Percentiles rank a stretch among this genome's conserved stretches.
Evolutionary conservation across 2,113 vertebrate species (phyloP).

Genomic region (Lophius piscatorius): DNA sequence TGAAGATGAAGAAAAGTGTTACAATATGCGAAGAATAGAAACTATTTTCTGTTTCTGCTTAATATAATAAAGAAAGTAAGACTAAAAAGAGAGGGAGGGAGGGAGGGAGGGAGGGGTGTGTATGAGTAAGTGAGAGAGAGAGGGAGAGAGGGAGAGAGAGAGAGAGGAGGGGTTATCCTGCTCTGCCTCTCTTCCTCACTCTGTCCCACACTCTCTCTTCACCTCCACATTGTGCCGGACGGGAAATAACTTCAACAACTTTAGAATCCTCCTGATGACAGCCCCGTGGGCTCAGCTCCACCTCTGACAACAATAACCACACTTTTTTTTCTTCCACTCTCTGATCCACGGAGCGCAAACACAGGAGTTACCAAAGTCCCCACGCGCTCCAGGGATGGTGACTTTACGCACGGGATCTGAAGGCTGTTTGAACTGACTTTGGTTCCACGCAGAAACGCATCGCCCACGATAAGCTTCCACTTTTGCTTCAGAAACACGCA

Average conservation of each 20-base stretch:
- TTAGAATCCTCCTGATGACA: constrained; percentile 68
- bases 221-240: constrained; percentile 89
- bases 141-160: constrained; percentile 23
- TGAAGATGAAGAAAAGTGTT: background rate
- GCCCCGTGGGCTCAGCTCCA: constrained; percentile 83
- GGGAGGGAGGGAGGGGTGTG: constrained; percentile 7
- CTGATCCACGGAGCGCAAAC: constrained; percentile 32
- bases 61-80: no score
- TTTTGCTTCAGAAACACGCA: constrained; percentile 1
- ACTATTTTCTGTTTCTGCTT: no score
- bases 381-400: constrained; percentile 61
- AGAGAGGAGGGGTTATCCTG: constrained; percentile 68
- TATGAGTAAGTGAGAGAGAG: constrained; percentile 10
- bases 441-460: constrained; percentile 14
- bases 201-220: constrained; percentile 82
- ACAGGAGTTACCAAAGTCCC: constrained; percentile 80
- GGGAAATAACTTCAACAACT: constrained; percentile 90
- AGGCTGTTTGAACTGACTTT: constrained; percentile 38
- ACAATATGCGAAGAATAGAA: no score
- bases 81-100: background rate
- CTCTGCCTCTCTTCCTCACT: constrained; percentile 49
- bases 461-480: background rate
- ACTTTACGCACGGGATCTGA: constrained; percentile 68
- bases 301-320: constrained; percentile 82
- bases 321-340: constrained; percentile 68